Conservation (phyloP, 1,140 invertebrate species). For the Octopus sinensis region DNA sequence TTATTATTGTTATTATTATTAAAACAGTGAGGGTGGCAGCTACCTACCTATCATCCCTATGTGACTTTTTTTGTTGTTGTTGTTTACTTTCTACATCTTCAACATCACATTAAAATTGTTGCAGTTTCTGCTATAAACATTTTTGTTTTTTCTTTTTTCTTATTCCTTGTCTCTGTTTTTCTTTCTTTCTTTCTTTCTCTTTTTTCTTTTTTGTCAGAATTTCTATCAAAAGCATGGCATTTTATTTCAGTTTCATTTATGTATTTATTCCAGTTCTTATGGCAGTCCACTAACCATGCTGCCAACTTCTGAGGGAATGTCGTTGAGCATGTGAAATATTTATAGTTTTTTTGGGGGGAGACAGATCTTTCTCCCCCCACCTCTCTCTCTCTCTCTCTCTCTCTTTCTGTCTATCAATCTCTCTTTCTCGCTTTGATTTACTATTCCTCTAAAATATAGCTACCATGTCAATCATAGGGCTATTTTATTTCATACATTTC, state of each 20-base stretch:
- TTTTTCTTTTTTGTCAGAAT: neutral
- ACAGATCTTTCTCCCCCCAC: neutral
- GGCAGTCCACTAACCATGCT: neutral
- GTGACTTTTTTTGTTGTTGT: too few species aligned
- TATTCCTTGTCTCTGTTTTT: neutral
- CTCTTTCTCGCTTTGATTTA: neutral
- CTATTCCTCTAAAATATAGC: neutral
- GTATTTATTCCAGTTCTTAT: neutral
- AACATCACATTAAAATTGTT: neutral
- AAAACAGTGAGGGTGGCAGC: too few species aligned
- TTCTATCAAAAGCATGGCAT: too few species aligned
- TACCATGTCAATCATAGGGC: neutral
- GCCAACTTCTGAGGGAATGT: neutral
- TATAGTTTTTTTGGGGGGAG: too few species aligned
- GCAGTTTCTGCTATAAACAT: neutral
- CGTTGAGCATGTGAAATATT: neutral
- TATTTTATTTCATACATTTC: slow-evolving; percentile 6
- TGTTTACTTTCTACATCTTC: too few species aligned
- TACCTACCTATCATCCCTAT: too few species aligned
- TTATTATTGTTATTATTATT: too few species aligned
- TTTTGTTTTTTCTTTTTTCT: neutral
- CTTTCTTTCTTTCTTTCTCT: neutral
- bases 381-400: neutral
- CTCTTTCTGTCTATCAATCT: neutral
- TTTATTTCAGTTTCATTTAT: too few species aligned